Evolutionary conservation across 2,888 invertebrate genomes (phyloP).

Genomic region (Drosophila tanythrix): DNA sequence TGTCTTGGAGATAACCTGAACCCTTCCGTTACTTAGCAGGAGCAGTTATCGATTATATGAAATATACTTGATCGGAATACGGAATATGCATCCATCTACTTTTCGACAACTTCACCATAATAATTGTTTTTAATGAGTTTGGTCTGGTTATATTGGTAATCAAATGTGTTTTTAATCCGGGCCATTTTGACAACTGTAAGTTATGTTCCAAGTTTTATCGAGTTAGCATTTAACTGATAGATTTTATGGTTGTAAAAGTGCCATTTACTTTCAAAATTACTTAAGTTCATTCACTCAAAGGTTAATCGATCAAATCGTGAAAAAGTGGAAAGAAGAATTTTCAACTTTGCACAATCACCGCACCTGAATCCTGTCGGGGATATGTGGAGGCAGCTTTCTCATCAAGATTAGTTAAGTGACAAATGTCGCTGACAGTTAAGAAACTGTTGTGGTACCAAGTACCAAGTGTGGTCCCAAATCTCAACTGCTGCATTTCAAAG

Average conservation of each 20-base stretch:
- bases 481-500: background rate
- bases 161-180: too few species aligned
- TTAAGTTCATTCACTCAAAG: too few species aligned
- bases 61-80: background rate
- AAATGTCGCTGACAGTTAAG: background rate
- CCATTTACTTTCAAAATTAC: too few species aligned
- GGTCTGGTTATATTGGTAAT: too few species aligned
- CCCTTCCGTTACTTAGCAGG: too few species aligned
- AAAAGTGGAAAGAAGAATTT: background rate
- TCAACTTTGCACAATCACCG: background rate
- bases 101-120: too few species aligned
- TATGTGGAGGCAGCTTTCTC: background rate
- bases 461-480: background rate
- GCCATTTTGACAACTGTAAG: too few species aligned
- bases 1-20: background rate
- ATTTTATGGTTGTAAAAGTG: background rate
- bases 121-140: too few species aligned
- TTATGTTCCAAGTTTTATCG: too few species aligned
- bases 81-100: too few species aligned
- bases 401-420: background rate
- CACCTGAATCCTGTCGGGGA: background rate
- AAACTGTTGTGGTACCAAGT: background rate
- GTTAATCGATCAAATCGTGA: background rate
- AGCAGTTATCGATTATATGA: too few species aligned
- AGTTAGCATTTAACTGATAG: background rate